Base-by-base conservation (phyloP, 2,797 vertebrate genomes). In the Perodicticus potto region DNA sequence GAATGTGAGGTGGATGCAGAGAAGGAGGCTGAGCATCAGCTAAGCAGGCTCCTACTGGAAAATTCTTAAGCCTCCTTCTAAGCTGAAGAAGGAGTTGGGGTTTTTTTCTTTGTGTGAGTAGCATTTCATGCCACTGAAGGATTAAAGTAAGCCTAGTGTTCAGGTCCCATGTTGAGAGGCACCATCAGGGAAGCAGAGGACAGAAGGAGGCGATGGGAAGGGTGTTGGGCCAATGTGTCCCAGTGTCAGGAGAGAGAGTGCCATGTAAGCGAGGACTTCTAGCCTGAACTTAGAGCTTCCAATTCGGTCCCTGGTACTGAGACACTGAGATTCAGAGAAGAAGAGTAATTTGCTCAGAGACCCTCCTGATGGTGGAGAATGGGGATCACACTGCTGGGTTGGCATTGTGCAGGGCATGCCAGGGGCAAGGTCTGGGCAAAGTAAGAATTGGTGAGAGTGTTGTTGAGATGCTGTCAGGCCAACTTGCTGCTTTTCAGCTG, bases 161-260 rank as follows among this genome's bases (percentile, higher is more conserved):
- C 43, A 86, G 80, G 65, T n/a, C 63, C 22, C 1, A 0, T 32
- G 27, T 37, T 40, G 37, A 37, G 37, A 49, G 74, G 29, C n/a
- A 4, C 37, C 34, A 55, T 16, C 2, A 70, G 43, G 69, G 55
- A 19, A 23, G 55, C 3, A 0, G 84, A 49, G 72, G 69, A 34
- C n/a, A 3, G 25, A 20, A 1, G 3, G n/a, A 22, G 17, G 80
- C 32, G 1, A 5, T 0, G 8, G 16, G 78, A 65, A 37, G 70
- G 74, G n/a, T 22, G 1, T 20, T 0, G 1, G 59, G 14, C 53
- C 76, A 7, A 0, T 2, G 49, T 19, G 13, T 25, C 7, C 49
- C 76, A 12, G 59, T 17, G 70, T 32, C 14, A 19, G 5, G 27
- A 49, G 74, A 16, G 25, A 37, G 40, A 9, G 34, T 40, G 70